A percentile compares a stretch with the other conserved stretches of the same genome.
Evolutionary conservation across 2,888 invertebrate genomes (phyloP).

Genomic region (Coleophora flavipennella): DNA sequence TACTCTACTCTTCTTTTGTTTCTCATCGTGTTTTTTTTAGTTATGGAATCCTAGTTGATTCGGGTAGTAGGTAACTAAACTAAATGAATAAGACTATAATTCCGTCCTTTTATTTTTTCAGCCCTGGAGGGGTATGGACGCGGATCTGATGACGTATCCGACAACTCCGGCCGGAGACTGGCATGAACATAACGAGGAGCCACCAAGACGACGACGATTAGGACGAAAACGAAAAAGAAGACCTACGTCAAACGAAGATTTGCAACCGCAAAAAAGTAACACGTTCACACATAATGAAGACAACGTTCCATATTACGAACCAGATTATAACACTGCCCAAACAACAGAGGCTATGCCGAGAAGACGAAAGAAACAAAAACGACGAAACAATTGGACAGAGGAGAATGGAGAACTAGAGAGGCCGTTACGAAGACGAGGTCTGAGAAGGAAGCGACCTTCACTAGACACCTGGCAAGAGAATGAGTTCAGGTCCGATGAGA

Average conservation of each 20-base stretch:
- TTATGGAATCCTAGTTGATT: no score
- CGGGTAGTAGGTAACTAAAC: no score
- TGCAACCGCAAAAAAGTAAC: constrained; percentile 31
- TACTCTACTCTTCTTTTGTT: no score
- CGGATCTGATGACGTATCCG: constrained; percentile 30
- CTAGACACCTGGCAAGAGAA: constrained; percentile 26
- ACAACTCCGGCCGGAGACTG: constrained; percentile 33
- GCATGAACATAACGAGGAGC: constrained; percentile 42
- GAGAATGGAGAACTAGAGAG: constrained; percentile 40
- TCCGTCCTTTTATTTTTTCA: constrained; percentile 34
- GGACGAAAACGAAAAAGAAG: constrained; percentile 75
- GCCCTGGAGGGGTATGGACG: constrained; percentile 66
- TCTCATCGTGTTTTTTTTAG: no score
- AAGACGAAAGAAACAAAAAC: constrained; percentile 44
- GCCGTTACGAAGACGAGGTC: constrained; percentile 43
- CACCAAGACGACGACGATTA: constrained; percentile 54
- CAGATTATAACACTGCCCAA: constrained; percentile 24
- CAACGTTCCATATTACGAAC: constrained; percentile 24
- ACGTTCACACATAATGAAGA: constrained; percentile 29
- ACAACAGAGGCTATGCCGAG: constrained; percentile 30
- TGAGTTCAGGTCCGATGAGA: constrained; percentile 17
- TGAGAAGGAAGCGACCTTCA: constrained; percentile 43
- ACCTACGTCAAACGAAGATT: constrained; percentile 45
- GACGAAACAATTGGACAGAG: constrained; percentile 46
- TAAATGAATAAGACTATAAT: no score